Conservation (phyloP, 2,113 vertebrate species). For the Silurus glanis region DNA sequence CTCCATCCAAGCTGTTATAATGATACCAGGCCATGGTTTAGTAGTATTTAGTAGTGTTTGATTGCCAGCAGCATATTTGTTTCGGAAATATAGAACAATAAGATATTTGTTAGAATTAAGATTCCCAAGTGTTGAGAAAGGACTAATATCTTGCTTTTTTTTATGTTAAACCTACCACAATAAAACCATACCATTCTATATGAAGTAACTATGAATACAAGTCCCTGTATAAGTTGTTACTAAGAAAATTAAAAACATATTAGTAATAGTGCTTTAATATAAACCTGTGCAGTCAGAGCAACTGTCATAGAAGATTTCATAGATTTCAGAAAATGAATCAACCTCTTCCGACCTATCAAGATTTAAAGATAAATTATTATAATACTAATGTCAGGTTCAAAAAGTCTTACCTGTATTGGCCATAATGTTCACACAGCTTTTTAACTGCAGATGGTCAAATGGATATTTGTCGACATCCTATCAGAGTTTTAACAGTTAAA, state of each 20-base stretch:
- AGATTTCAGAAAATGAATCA: background rate
- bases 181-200: background rate
- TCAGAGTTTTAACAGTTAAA: background rate
- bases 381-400: background rate
- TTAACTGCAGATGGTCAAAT: background rate
- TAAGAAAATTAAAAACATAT: background rate
- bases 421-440: background rate
- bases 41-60: background rate
- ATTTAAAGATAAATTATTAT: background rate
- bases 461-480: background rate
- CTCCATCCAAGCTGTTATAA: background rate
- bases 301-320: background rate
- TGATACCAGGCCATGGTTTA: background rate
- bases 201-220: background rate
- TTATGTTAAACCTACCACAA: background rate
- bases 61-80: background rate
- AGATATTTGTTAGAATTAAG: background rate
- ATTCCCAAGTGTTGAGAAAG: background rate
- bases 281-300: background rate
- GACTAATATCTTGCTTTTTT: background rate
- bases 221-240: background rate
- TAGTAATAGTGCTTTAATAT: background rate
- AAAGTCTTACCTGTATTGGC: constrained; percentile 1
- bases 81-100: background rate
- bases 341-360: background rate